Conservation (phyloP, 2,888 invertebrate genomes). For the Lasioglossum morio region DNA sequence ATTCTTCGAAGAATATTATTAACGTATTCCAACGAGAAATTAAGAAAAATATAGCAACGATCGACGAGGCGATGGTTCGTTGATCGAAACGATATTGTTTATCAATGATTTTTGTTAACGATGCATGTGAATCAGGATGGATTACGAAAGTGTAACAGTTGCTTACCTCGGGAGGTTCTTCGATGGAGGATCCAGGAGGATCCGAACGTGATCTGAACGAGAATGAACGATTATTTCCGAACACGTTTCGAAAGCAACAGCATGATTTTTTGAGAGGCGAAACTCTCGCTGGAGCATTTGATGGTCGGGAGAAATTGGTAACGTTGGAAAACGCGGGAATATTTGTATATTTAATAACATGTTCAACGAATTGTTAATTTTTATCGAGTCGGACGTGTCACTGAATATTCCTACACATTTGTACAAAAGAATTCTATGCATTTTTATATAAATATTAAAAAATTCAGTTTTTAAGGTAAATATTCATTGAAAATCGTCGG, state of each 20-base stretch:
- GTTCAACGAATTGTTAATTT: background rate
- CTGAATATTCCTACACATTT: background rate
- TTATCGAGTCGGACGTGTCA: background rate
- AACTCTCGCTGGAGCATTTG: background rate
- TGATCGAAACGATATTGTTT: background rate
- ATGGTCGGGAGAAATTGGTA: background rate
- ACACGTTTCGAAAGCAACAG: background rate
- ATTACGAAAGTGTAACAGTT: constrained; percentile 10
- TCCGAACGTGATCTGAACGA: background rate
- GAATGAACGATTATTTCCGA: background rate
- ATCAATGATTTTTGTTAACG: background rate
- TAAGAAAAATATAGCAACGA: constrained; percentile 36
- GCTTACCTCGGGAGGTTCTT: constrained; percentile 31
- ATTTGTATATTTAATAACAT: background rate
- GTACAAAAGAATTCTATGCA: background rate
- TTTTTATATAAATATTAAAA: background rate
- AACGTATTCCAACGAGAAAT: background rate
- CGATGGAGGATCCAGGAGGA: background rate
- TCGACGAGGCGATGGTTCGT: background rate
- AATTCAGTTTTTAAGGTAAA: background rate
- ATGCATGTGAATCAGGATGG: constrained; percentile 31
- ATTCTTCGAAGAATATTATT: constrained; percentile 49
- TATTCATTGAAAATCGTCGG: background rate
- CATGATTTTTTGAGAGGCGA: background rate
- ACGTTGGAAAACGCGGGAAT: background rate